Conservation (phyloP, 2,113 vertebrate species). For the Corythornis madagascariensis region DNA sequence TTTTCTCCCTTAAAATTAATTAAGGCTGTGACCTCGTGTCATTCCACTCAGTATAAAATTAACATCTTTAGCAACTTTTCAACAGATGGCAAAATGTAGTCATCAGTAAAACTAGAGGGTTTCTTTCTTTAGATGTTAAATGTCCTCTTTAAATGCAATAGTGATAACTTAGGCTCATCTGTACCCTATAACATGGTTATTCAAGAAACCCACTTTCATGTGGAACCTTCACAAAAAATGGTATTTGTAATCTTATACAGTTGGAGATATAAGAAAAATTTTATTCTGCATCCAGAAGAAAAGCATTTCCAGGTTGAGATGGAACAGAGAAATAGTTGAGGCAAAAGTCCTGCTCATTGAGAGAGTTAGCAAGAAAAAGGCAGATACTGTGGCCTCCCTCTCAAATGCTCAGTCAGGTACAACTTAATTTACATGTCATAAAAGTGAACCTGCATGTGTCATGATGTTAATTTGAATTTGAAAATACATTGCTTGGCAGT, state of each 20-base stretch:
- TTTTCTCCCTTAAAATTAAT: neutral
- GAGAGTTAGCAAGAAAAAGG: neutral
- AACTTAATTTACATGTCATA: neutral
- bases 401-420: neutral
- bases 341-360: neutral
- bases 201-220: neutral
- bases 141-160: neutral
- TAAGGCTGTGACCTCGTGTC: neutral
- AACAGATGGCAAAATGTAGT: neutral
- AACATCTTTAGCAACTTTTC: neutral
- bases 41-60: neutral
- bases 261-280: neutral
- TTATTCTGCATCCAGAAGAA: neutral
- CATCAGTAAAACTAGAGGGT: neutral
- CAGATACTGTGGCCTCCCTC: neutral
- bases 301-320: neutral
- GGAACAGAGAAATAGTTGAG: neutral
- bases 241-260: neutral
- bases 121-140: neutral
- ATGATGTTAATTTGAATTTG: neutral
- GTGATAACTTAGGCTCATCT: neutral
- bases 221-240: neutral
- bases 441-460: accelerated
- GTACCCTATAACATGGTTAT: neutral
- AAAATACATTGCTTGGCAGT: neutral